Evolutionary conservation across 2,797 vertebrate genomes (phyloP), one percentile per base, ranked within the genome.

Genomic region (Rhincodon typus): DNA sequence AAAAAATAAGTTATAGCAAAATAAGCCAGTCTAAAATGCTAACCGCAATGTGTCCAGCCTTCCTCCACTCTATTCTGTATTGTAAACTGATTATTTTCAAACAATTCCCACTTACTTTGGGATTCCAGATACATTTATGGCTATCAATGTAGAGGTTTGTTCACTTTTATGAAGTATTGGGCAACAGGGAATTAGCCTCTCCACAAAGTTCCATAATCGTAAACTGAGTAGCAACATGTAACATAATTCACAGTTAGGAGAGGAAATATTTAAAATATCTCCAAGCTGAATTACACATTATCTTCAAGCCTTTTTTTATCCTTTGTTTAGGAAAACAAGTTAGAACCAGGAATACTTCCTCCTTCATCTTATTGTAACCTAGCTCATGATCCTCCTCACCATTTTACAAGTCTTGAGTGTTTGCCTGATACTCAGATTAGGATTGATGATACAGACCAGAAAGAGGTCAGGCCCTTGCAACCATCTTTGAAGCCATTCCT

Each of bases 311-410:
- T 67, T 96, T 96, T 91, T 96, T 97, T 96, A 77, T 96, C 96
- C 82, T 96, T 96, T 96, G 42, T 96, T 96, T 97, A 96, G 97
- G 97, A 96, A 87, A 94, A 62, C 72, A 96, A 96, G 96, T 96
- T 96, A 62, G 97, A 97, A 94, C 96, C 96, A 96, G 97, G 96
- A 82, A 95, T 97, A 96, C 96, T 96, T 95, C 96, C 96, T 96
- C 95, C 96, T 82, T 53, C 96, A 0, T 96, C 96, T 96, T 96
- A 96, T 93, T 96, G 96, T 69, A 66, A 62, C 8, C 96, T 96
- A 62, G 94, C 82, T 95, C 70, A 95, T 57, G 42, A 1, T 96
- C 96, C 93, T 96, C 96, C 27, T 4, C 96, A 91, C 88, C 95
- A 84, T 95, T 95, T 86, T 94, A n/a, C 96, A 95, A 77, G 94